Percentiles rank a stretch among this genome's conserved stretches.
These are phyloP conservation scores for Canis aureus DNA, from an alignment of 2,113 vertebrate species.

Conservation along the genomic window DNA sequence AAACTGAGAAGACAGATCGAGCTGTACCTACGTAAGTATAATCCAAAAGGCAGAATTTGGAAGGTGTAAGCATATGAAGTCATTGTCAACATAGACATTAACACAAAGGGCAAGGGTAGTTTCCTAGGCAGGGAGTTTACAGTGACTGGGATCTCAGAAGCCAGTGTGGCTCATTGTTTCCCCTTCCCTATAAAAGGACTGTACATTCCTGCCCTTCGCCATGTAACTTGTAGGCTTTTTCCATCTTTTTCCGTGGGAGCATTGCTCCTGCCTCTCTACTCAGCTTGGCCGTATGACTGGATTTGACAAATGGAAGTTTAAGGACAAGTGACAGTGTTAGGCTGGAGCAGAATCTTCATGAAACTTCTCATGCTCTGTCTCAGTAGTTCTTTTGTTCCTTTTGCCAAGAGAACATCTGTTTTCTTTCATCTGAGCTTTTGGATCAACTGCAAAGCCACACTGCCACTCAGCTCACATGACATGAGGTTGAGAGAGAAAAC, in stretches of 20 bases:
- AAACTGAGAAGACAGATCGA: not conserved
- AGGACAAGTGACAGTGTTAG: not conserved
- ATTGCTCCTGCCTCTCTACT: not conserved
- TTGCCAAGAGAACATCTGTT: not conserved
- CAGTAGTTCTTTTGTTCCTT: not conserved
- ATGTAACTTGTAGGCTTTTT: not conserved
- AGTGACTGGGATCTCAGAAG: not conserved
- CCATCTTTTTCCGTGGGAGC: not conserved
- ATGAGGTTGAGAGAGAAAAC: not conserved
- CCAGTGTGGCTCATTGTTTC: not conserved
- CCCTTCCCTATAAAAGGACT: not conserved
- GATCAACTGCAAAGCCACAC: not conserved
- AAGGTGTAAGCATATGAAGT: not conserved
- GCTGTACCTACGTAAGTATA: not conserved
- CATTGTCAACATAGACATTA: fast-evolving
- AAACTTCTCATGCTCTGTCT: not conserved
- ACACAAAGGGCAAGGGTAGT: not conserved
- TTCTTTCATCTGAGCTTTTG: not conserved
- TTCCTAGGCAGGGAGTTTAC: not conserved
- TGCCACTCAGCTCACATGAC: not conserved
- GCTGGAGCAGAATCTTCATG: not conserved
- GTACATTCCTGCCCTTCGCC: too few relatives aligned
- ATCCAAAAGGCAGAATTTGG: not conserved
- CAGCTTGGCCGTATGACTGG: fast-evolving
- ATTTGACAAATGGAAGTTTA: not conserved